A percentile compares a stretch with the other conserved stretches of the same genome.
Evolutionary conservation across 2,888 invertebrate species (phyloP).

Genomic region (Arrhopalites spinosus): DNA sequence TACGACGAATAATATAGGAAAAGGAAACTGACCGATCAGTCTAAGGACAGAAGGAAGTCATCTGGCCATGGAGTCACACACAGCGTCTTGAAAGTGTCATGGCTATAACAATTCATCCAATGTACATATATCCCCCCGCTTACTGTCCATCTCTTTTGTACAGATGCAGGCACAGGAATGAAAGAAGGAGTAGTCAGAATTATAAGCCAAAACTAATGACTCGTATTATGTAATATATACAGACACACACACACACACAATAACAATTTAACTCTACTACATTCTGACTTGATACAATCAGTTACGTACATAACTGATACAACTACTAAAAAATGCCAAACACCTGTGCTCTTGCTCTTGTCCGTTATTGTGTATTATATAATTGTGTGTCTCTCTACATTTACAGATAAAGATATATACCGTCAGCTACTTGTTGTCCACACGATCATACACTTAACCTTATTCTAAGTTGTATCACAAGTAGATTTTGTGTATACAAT

Average conservation of each 20-base stretch:
- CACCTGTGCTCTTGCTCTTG: no score
- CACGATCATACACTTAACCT: background rate
- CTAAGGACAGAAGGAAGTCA: constrained; percentile 53
- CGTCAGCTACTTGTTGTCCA: no score
- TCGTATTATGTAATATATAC: no score
- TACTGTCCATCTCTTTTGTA: background rate
- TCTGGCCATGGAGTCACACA: constrained; percentile 49
- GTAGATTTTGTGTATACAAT: background rate
- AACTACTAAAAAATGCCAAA: no score
- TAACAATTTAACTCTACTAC: no score
- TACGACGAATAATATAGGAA: constrained; percentile 37
- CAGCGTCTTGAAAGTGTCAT: constrained; percentile 46
- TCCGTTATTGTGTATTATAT: no score
- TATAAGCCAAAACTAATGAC: no score
- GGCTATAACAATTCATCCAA: constrained; percentile 36
- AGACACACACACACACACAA: no score
- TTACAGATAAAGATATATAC: no score
- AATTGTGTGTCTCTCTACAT: no score
- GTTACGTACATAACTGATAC: no score
- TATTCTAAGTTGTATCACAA: background rate
- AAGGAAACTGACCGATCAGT: constrained; percentile 52
- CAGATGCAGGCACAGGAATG: background rate
- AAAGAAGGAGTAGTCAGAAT: background rate
- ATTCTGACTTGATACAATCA: no score
- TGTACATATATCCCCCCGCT: background rate